A percentile compares a stretch with the other conserved stretches of the same genome.
phyloP scores from a whole-genome alignment of 2,797 vertebrate genomes.

The Phoeniculus purpureus region DNA sequence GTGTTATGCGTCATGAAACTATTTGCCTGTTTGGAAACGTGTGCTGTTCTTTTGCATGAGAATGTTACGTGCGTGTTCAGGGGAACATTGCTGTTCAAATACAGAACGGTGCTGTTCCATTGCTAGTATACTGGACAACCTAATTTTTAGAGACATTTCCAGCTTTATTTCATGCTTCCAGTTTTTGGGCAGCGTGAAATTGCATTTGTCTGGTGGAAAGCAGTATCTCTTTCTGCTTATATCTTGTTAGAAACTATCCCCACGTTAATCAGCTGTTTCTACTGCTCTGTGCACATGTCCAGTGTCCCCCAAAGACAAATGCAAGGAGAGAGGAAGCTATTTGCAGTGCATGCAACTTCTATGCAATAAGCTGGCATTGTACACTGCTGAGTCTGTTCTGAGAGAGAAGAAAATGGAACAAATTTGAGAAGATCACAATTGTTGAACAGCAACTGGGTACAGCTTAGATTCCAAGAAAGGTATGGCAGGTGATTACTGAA shows the following conservation, averaged over 20 bases:
- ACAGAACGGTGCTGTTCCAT: neutral
- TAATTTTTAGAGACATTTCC: neutral
- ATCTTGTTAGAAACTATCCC: slow-evolving; percentile 16
- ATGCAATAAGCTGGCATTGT: slow-evolving; percentile 31
- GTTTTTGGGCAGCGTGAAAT: neutral
- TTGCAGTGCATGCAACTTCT: slow-evolving; percentile 38
- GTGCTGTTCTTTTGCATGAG: neutral
- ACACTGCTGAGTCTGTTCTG: slow-evolving; percentile 32
- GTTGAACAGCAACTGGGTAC: neutral
- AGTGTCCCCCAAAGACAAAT: neutral
- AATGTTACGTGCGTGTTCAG: neutral
- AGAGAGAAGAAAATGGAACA: slow-evolving; percentile 32
- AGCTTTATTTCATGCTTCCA: neutral
- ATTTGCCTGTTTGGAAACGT: neutral
- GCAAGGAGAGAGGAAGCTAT: neutral
- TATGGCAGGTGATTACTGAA: rapidly evolving
- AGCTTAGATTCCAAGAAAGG: neutral
- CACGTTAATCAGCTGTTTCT: neutral
- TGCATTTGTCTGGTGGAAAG: neutral
- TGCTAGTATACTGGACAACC: neutral
- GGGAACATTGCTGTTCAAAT: neutral
- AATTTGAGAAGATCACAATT: neutral
- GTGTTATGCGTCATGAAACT: neutral
- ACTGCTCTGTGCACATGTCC: neutral
- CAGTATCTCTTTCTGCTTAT: neutral